phyloP scores from a whole-genome alignment of 2,797 vertebrate species.

The Danio tinwini region DNA sequence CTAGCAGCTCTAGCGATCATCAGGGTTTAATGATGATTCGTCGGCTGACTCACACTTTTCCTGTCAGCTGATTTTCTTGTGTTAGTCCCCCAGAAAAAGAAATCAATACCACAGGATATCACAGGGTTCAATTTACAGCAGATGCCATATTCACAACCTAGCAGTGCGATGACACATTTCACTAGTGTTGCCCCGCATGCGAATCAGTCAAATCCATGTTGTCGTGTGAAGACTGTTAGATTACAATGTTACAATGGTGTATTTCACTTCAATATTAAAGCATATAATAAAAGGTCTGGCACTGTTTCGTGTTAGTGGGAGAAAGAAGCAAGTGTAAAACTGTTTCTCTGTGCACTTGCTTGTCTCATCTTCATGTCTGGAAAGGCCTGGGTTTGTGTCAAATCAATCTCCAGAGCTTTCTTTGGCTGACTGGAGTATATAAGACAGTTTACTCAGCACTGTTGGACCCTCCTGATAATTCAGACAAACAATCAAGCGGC shows the following conservation, averaged over 20 bases:
- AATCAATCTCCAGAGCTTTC: conserved; percentile 33
- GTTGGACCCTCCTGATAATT: conserved; percentile 13
- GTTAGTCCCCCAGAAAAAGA: conserved; percentile 6
- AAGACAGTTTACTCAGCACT: conserved; percentile 53
- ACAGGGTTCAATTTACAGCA: conserved; percentile 2
- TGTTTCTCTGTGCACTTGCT: background rate
- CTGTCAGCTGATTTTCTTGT: conserved; percentile 23
- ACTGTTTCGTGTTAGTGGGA: background rate
- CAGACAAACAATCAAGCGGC: background rate
- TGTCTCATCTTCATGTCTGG: conserved; percentile 25
- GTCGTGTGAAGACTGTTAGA: background rate
- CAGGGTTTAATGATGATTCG: conserved; percentile 51
- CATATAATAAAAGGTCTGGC: background rate
- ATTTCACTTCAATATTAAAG: background rate
- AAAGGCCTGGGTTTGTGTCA: conserved; percentile 21
- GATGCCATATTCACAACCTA: background rate
- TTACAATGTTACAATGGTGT: background rate
- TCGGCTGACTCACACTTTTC: conserved; percentile 43
- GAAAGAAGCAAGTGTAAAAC: background rate
- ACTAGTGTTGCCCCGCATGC: background rate
- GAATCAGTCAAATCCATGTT: background rate
- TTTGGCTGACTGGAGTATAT: conserved; percentile 49
- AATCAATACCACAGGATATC: conserved; percentile 37
- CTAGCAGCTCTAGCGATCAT: conserved; percentile 7
- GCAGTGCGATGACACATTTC: background rate